A percentile compares a stretch with the other conserved stretches of the same genome.
Conservation (phyloP, 2,888 invertebrate species). For the Metallyticus violacea region DNA sequence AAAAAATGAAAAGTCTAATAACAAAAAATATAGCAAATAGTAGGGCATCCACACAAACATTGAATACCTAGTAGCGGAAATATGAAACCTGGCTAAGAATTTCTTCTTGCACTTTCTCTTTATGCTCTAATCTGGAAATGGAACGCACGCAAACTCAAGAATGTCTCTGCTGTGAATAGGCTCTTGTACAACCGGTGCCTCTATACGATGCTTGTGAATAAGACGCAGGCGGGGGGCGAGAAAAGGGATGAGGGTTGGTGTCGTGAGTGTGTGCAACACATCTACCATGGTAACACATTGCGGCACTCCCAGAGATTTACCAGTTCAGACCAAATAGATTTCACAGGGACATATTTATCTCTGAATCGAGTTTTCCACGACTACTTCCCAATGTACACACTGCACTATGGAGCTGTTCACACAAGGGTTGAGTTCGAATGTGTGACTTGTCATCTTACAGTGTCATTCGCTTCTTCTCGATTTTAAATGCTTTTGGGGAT, state of each 20-base stretch:
- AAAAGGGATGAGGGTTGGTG: no score
- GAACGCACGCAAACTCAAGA: not conserved
- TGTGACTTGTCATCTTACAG: no score
- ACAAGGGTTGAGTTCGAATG: not conserved
- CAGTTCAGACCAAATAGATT: not conserved
- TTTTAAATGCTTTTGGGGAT: no score
- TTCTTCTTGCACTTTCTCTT: not conserved
- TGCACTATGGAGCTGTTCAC: not conserved
- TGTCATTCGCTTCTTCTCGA: no score
- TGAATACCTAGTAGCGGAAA: no score
- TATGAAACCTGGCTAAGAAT: no score
- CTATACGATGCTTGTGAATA: no score
- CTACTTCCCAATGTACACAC: not conserved
- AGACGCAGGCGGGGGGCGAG: no score
- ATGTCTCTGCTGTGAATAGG: not conserved
- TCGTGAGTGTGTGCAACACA: not conserved
- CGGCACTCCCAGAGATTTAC: slow-evolving; percentile 4
- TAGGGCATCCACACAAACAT: no score
- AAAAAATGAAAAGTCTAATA: no score
- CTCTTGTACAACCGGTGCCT: no score
- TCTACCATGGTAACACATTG: not conserved
- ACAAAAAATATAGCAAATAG: no score
- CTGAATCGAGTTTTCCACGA: not conserved
- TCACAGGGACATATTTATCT: not conserved
- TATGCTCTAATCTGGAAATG: not conserved